A percentile compares a stretch with the other conserved stretches of the same genome.
phyloP scores from a whole-genome alignment of 2,888 invertebrate species.

The Pomacea canaliculata region DNA sequence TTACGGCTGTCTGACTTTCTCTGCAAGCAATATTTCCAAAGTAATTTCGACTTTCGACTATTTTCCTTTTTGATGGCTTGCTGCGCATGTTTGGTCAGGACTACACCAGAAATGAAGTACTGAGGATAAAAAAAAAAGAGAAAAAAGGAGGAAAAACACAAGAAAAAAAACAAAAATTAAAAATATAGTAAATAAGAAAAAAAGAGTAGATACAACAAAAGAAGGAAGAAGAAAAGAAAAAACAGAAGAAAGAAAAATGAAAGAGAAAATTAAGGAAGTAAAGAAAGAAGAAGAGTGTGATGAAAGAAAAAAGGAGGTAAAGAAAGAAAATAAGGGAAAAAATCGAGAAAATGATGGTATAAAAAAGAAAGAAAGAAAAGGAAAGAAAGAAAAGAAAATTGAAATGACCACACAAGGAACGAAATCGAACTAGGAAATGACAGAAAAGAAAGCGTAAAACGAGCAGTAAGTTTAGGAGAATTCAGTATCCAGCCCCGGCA shows the following conservation, averaged over 20 bases:
- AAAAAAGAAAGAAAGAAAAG: neutral
- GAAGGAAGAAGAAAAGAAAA: neutral
- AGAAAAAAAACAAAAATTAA: neutral
- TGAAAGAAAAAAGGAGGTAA: neutral
- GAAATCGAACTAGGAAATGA: neutral
- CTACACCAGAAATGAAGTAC: neutral
- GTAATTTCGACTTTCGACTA: too few relatives aligned
- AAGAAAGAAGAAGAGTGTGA: neutral
- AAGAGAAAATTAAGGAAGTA: neutral
- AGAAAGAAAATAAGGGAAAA: neutral
- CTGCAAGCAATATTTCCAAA: too few relatives aligned
- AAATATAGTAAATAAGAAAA: neutral
- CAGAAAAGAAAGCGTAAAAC: neutral
- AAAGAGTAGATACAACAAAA: neutral
- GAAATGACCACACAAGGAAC: neutral
- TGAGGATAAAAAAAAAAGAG: neutral
- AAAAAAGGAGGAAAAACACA: neutral
- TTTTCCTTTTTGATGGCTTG: too few relatives aligned
- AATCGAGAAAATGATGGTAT: neutral
- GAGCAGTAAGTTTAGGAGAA: neutral
- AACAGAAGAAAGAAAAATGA: neutral
- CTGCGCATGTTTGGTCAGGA: too few relatives aligned
- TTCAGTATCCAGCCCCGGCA: too few relatives aligned
- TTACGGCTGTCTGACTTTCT: too few relatives aligned
- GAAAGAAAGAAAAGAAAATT: neutral